Evolutionary conservation across 2,888 invertebrate species (phyloP), one percentile per base, ranked within the genome.

Genomic region (Scrobipalpa atriplicella): DNA sequence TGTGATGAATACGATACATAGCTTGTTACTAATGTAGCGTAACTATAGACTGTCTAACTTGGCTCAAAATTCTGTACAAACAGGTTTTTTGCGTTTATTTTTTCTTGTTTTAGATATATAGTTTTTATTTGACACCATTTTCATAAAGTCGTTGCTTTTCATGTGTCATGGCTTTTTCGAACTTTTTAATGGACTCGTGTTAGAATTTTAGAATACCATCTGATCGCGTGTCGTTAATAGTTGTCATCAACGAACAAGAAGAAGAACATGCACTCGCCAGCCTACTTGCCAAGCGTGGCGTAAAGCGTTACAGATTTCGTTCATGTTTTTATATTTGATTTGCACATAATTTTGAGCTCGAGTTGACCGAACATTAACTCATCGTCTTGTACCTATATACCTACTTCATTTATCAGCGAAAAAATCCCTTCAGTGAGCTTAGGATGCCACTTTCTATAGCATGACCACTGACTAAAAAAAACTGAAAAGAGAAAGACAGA

Each of bases 1-100:
- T 83, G 78, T 79, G 71, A 73, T 77, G 77, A 72, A 58, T 16
- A 38, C 8, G 8, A 58, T 5, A 29, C 29, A n/a, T 38, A 38
- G 16, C 36, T 29, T 29, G 58, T 29, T 29, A 58, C 54, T 36
- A 29, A 19, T 56, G 18, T 56, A 58, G 16, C 36, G 16, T 38
- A 58, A n/a, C 29, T 16, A 1, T 58, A 36, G 16, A 47, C 16
- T 58, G 38, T 7, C n/a, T 58, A 38, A 16, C n/a, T 16, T 58
- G 18, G 58, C 58, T 38, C n/a, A 16, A 58, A 58, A 29, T 58
- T 38, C 13, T 56, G 56, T 29, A 29, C 29, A 43, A 13, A 3
- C 43, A 13, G 10, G 11, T 43, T 43, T 43, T 43, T 3, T 11
- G 5, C 3, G 0, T 11, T 3, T 3, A 10, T 3, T 13, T 3